Conservation (phyloP, 2,113 vertebrate species). For the Amblyopsis rosae region DNA sequence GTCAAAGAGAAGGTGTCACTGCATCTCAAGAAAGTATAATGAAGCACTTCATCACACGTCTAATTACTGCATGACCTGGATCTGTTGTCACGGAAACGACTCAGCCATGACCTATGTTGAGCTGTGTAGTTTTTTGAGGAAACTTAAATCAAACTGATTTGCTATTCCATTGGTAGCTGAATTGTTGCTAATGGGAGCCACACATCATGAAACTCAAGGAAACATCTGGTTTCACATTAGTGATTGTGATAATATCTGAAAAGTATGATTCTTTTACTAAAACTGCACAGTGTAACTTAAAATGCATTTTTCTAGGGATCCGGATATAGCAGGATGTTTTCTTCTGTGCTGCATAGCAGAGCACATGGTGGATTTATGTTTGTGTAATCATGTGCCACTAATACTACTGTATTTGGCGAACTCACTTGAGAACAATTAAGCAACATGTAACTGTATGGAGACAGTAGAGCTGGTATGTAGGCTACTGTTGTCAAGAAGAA, state of each 20-base stretch:
- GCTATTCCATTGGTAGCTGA: not conserved
- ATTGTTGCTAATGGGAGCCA: slow-evolving; percentile 6
- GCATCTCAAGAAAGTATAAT: slow-evolving; percentile 55
- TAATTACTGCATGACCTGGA: slow-evolving; percentile 56
- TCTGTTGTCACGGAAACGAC: slow-evolving; percentile 31
- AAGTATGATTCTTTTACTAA: slow-evolving; percentile 14
- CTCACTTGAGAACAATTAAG: not conserved
- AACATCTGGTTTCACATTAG: not conserved
- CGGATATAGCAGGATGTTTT: not conserved
- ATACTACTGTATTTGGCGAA: too few relatives aligned
- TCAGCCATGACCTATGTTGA: slow-evolving; percentile 15
- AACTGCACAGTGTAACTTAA: slow-evolving; percentile 34
- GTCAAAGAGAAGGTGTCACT: slow-evolving; percentile 44
- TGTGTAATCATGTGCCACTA: not conserved
- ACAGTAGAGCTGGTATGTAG: slow-evolving; percentile 33
- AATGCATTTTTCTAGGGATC: slow-evolving; percentile 21
- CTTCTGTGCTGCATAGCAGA: slow-evolving; percentile 3
- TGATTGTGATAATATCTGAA: too few relatives aligned
- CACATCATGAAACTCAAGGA: not conserved
- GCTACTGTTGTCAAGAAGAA: slow-evolving; percentile 33
- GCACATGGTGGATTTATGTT: not conserved
- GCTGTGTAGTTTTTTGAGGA: slow-evolving; percentile 38
- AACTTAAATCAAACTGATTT: not conserved
- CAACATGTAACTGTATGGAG: slow-evolving; percentile 24
- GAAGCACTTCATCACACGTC: slow-evolving; percentile 40